Conservation (phyloP, 2,113 vertebrate genomes). For the Atlantisia rogersi region DNA sequence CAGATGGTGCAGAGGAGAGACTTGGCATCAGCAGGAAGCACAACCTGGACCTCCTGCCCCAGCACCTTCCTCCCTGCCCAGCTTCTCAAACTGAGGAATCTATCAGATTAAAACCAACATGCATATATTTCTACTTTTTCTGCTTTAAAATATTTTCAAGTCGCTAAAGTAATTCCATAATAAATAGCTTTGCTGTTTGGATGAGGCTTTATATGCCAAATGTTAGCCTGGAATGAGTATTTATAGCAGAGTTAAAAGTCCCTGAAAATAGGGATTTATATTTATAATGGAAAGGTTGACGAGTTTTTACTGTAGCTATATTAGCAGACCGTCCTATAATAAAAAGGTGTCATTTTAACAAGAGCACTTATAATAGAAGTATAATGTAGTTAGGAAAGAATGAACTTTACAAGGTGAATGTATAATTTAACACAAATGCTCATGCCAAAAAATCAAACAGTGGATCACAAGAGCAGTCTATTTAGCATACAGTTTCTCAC, state of each 20-base stretch:
- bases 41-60: fast-evolving
- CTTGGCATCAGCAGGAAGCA: neutral
- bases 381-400: constrained; percentile 47
- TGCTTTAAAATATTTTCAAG: neutral
- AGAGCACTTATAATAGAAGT: neutral
- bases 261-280: constrained; percentile 3
- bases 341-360: constrained; percentile 50
- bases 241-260: constrained; percentile 12
- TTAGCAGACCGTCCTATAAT: neutral
- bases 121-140: neutral
- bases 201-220: neutral
- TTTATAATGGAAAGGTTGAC: neutral
- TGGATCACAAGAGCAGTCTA: neutral
- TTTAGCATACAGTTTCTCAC: neutral
- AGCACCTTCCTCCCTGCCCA: neutral
- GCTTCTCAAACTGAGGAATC: neutral
- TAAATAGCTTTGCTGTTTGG: neutral
- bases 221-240: neutral
- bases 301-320: neutral
- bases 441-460: neutral
- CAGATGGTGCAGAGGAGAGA: neutral
- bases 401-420: constrained; percentile 20
- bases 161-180: neutral
- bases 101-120: neutral
- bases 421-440: constrained; percentile 9